These are phyloP conservation scores for Pardalotus punctatus DNA, from an alignment of 2,113 vertebrate genomes.

Conservation along the genomic window DNA sequence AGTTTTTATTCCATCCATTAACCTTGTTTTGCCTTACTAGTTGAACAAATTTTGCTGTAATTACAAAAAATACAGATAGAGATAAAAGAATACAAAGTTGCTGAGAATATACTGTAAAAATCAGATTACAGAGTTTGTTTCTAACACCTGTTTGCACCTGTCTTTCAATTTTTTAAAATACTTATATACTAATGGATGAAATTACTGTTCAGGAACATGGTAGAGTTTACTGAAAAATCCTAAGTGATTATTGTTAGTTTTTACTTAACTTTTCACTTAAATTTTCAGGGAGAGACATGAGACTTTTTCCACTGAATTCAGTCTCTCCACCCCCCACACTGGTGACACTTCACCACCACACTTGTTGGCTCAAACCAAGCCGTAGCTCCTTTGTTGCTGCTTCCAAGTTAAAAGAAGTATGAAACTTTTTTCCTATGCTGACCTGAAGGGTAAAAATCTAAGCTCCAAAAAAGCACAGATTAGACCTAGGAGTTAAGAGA, in stretches of 20 bases:
- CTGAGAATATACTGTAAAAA: neutral
- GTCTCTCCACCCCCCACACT: neutral
- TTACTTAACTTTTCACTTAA: too few species aligned
- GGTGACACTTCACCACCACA: neutral
- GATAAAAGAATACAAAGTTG: neutral
- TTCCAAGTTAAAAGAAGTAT: neutral
- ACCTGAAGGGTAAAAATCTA: neutral
- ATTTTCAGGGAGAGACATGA: neutral
- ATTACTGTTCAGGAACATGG: neutral
- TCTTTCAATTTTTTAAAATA: neutral
- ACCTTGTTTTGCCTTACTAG: neutral
- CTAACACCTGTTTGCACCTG: accelerated
- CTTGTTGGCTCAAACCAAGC: neutral
- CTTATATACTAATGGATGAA: neutral
- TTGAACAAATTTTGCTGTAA: neutral
- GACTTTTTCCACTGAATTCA: neutral
- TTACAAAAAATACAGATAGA: neutral
- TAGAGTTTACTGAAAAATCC: neutral
- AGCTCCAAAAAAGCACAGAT: neutral
- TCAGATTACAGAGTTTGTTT: neutral
- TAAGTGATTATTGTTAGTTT: neutral
- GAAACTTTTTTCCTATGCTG: neutral
- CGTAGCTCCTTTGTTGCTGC: neutral
- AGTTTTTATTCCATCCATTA: neutral
- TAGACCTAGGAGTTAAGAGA: neutral